These are phyloP conservation scores for Stegastes partitus DNA, from an alignment of 2,113 vertebrate genomes.

Conservation along the genomic window DNA sequence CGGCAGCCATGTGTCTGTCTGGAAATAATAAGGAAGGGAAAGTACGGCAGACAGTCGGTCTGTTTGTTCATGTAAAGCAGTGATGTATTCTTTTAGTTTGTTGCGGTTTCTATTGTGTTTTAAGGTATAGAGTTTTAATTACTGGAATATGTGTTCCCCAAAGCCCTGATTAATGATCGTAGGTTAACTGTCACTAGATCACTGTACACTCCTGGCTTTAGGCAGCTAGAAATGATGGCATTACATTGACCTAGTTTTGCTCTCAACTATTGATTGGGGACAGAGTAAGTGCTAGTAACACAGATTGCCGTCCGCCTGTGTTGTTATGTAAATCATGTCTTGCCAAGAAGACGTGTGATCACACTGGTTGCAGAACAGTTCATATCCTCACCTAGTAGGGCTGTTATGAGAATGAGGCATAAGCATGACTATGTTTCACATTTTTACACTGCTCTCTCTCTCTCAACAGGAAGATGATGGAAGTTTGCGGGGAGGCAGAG, in stretches of 20 bases:
- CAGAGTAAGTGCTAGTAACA: not conserved
- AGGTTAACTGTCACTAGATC: not conserved
- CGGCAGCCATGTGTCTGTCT: conserved; percentile 44
- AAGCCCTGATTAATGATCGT: not conserved
- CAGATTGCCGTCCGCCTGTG: conserved; percentile 19
- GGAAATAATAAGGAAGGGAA: conserved; percentile 64
- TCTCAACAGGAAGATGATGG: conserved; percentile 93
- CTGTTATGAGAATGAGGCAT: not conserved
- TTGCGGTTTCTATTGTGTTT: not conserved
- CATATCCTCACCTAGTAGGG: not conserved
- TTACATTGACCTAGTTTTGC: conserved; percentile 40
- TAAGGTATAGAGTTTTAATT: not conserved
- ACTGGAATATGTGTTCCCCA: not conserved
- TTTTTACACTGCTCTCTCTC: conserved; percentile 3
- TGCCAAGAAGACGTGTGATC: not conserved
- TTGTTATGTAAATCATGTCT: conserved; percentile 17
- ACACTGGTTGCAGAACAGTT: not conserved
- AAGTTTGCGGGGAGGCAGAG: conserved; percentile 95
- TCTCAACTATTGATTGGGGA: conserved; percentile 17
- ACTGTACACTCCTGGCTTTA: not conserved
- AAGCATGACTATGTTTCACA: not conserved
- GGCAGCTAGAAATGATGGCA: conserved; percentile 11
- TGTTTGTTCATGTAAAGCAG: not conserved
- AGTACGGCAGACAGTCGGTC: conserved; percentile 1
- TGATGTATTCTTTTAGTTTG: not conserved